These are phyloP conservation scores for Physella acuta DNA, from an alignment of 1,140 invertebrate genomes.

Conservation along the genomic window DNA sequence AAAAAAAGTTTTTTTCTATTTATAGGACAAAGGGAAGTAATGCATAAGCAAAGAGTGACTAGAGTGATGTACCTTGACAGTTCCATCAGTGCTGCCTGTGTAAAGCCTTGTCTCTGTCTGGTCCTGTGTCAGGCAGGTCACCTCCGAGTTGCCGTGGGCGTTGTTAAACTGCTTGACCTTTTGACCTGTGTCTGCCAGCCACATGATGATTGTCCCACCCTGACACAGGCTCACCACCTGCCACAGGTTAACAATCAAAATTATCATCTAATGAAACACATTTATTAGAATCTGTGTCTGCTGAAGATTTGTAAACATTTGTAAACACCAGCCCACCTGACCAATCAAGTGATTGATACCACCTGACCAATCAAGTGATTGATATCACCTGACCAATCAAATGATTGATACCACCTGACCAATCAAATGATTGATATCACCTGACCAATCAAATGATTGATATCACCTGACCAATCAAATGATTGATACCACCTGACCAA, in stretches of 20 bases:
- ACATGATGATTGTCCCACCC: conserved; percentile 55
- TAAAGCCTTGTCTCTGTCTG: conserved; percentile 48
- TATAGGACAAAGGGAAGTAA: too few species aligned
- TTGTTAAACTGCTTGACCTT: conserved; percentile 57
- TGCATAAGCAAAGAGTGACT: too few species aligned
- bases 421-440: too few species aligned
- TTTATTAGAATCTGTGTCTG: neutral
- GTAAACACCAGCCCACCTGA: too few species aligned
- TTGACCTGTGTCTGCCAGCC: conserved; percentile 61
- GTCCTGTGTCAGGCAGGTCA: conserved; percentile 57
- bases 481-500: too few species aligned
- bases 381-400: too few species aligned
- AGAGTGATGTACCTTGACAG: conserved; percentile 60
- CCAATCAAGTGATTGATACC: too few species aligned
- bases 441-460: too few species aligned
- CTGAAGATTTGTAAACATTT: neutral
- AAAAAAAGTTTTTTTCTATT: too few species aligned
- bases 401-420: too few species aligned
- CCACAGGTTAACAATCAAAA: conserved; percentile 10
- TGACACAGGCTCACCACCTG: conserved; percentile 58
- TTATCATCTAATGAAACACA: neutral
- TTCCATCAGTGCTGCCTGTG: conserved; percentile 57
- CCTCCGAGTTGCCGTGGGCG: conserved; percentile 53
- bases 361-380: too few species aligned
- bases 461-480: too few species aligned